A percentile compares a stretch with the other conserved stretches of the same genome.
phyloP scores from a whole-genome alignment of 2,888 invertebrate genomes.

The Azorinus chamasolen region DNA sequence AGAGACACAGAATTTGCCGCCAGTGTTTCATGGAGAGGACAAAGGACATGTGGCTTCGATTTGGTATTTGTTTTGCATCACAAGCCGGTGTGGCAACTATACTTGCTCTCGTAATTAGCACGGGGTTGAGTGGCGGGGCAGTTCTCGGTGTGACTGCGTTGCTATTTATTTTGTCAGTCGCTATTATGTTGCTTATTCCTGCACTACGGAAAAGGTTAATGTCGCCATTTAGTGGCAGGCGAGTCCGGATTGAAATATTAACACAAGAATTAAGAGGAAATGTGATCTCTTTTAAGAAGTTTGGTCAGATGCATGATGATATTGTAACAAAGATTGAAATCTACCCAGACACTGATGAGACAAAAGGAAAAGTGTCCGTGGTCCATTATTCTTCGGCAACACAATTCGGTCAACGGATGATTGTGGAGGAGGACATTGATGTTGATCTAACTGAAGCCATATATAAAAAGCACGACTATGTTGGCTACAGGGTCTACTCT shows the following conservation, averaged over 20 bases:
- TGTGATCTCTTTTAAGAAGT: slow-evolving; percentile 22
- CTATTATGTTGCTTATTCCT: slow-evolving; percentile 15
- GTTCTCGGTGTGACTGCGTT: slow-evolving; percentile 5
- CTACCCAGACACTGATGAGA: neutral
- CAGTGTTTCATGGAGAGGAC: slow-evolving; percentile 21
- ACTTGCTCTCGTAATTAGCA: slow-evolving; percentile 16
- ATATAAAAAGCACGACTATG: slow-evolving; percentile 19
- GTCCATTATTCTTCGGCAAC: slow-evolving; percentile 27
- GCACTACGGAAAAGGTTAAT: slow-evolving; percentile 8
- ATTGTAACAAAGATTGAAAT: slow-evolving; percentile 20
- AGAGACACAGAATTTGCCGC: slow-evolving; percentile 18
- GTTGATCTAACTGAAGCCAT: slow-evolving; percentile 1
- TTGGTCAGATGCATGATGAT: slow-evolving; percentile 13
- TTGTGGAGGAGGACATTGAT: slow-evolving; percentile 28
- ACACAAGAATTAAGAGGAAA: slow-evolving; percentile 23
- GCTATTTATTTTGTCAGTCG: slow-evolving; percentile 10
- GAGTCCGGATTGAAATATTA: slow-evolving; percentile 8
- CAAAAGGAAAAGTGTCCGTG: slow-evolving; percentile 26
- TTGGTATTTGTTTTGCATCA: slow-evolving; percentile 11
- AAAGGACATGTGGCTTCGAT: slow-evolving; percentile 27
- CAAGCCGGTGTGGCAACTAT: slow-evolving; percentile 35
- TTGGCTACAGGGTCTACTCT: slow-evolving; percentile 12
- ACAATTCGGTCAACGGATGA: slow-evolving; percentile 14
- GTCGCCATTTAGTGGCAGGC: slow-evolving; percentile 39
- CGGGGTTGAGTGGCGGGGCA: slow-evolving; percentile 9